Evolutionary conservation across 2,797 vertebrate species (phyloP).

Genomic region (Urosaurus nigricauda): DNA sequence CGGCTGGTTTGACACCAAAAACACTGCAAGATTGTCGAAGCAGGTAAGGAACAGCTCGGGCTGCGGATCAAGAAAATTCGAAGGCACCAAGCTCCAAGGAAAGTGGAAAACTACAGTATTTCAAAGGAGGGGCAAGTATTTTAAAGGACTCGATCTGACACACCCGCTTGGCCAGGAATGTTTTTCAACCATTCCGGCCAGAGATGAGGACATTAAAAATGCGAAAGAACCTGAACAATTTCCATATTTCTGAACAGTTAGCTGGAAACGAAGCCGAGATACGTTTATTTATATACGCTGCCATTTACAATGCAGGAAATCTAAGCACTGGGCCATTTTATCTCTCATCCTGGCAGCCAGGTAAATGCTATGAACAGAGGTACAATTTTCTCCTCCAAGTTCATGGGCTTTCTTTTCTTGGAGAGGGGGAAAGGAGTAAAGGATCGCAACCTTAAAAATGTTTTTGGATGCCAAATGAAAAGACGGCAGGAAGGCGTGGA

Average conservation of each 20-base stretch:
- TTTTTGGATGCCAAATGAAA: too few species aligned
- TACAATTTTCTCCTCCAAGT: too few species aligned
- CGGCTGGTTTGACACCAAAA: neutral
- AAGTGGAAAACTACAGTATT: constrained; percentile 9
- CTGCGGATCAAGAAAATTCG: neutral
- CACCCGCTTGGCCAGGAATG: neutral
- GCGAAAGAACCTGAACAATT: neutral
- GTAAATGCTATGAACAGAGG: neutral
- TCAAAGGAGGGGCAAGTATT: neutral
- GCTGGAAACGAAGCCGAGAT: neutral
- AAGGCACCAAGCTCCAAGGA: neutral
- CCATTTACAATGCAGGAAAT: constrained; percentile 4
- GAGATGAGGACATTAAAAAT: neutral
- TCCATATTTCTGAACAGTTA: neutral
- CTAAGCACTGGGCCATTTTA: constrained; percentile 5
- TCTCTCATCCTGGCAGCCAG: neutral
- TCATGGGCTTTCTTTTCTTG: neutral
- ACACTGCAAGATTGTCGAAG: neutral
- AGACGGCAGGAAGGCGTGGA: too few species aligned
- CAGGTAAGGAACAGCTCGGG: neutral
- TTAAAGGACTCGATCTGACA: neutral
- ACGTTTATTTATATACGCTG: neutral
- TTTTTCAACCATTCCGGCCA: neutral
- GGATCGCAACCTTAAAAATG: neutral
- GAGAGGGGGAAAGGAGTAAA: neutral